Base-by-base conservation (phyloP, 2,888 invertebrate species). In the Electrophaes corylata region DNA sequence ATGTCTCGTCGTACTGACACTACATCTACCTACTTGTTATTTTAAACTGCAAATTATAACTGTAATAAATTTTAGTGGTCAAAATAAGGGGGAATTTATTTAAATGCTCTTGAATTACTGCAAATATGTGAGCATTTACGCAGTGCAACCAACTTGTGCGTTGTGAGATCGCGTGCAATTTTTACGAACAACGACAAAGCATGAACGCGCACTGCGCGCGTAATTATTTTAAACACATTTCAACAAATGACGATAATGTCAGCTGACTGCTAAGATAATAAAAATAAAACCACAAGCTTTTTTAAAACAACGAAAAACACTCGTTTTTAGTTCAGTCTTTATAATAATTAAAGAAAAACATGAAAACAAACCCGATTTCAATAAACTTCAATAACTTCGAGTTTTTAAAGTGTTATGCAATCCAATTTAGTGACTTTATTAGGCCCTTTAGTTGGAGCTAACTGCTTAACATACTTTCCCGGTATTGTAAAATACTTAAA, bases 141-240 rank as follows among this genome's bases (percentile, higher is more conserved):
- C 83, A 81, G 83, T 84, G 82, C 81, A 78, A 77, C 76, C 76
- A 78, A 73, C 78, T 72, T 10, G n/a, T n/a, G 26, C 78, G 71
- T 37, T 37, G 8, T 76, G 79, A 73, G 79, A 86, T 91, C 81
- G 91, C 91, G 89, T 88, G 91, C 89, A 84, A 86, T 86, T 87
- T 86, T 83, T 79, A 72, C 81, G 81, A 82, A 86, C 85, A 80
- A 81, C 82, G 73, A 40, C 44, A 76, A 77, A 81, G 82, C 83
- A 87, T 84, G 87, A 76, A 84, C 79, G 80, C 81, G 78, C 88
- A 83, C 81, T 78, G 84, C 81, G 73, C 79, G 76, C 79, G 79
- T 89, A 91, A 91, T 91, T 91, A 91, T 90, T 91, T 90, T 91
- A 91, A 91, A 91, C 80, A 88, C 91, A 86, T 90, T 91, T 91